Percentiles rank a stretch among this genome's conserved stretches.
These are phyloP conservation scores for Drosophila eugracilis DNA, from an alignment of 1,140 invertebrate species.

Conservation along the genomic window DNA sequence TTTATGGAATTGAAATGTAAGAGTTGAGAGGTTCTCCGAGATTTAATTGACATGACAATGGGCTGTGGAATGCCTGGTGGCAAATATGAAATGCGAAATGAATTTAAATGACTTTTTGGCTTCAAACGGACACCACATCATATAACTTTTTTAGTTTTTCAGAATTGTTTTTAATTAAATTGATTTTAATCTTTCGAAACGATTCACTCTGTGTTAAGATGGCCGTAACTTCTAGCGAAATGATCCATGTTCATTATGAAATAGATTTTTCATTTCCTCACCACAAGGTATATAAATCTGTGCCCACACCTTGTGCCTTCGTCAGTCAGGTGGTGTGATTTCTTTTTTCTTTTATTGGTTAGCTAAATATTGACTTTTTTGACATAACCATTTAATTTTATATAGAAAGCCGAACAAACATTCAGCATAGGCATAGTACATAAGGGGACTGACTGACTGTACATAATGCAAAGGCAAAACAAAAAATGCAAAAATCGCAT, in stretches of 20 bases:
- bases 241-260: conserved; percentile 32
- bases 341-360: conserved; percentile 46
- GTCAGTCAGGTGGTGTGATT: conserved; percentile 13
- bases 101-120: conserved; percentile 37
- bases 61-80: conserved; percentile 25
- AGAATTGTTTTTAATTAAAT: conserved; percentile 6
- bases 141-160: not conserved
- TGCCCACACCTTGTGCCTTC: conserved; percentile 2
- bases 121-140: conserved; percentile 7
- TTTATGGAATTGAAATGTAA: conserved; percentile 51
- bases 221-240: conserved; percentile 16
- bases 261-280: conserved; percentile 8
- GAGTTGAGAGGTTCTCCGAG: conserved; percentile 39
- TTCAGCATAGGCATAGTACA: conserved; percentile 13
- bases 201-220: conserved; percentile 13
- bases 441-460: conserved; percentile 19
- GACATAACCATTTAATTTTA: conserved; percentile 35
- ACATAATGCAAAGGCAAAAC: conserved; percentile 65
- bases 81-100: conserved; percentile 33
- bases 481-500: conserved; percentile 43
- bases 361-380: conserved; percentile 69
- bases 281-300: conserved; percentile 9
- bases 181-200: conserved; percentile 5
- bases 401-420: conserved; percentile 32
- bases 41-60: conserved; percentile 51